A percentile compares a stretch with the other conserved stretches of the same genome.
Conservation (phyloP, 1,140 invertebrate genomes). For the Musca vetustissima region DNA sequence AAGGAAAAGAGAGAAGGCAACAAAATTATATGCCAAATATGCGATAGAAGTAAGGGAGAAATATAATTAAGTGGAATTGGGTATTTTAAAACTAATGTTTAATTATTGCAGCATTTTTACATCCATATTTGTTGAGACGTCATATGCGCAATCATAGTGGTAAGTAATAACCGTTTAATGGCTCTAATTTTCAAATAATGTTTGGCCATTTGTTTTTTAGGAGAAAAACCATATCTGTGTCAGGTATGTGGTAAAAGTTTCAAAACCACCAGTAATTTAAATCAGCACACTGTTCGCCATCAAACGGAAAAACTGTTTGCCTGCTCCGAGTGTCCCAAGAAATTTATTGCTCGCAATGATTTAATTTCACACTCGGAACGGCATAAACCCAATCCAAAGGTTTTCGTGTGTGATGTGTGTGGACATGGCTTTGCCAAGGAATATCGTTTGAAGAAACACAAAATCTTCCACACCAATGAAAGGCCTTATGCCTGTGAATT, state of each 20-base stretch:
- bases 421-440: slow-evolving; percentile 70
- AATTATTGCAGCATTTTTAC: too few species aligned
- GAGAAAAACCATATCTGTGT: slow-evolving; percentile 66
- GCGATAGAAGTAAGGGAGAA: too few species aligned
- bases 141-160: too few species aligned
- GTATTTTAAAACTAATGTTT: too few species aligned
- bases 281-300: slow-evolving; percentile 63
- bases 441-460: slow-evolving; percentile 65
- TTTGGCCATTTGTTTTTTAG: too few species aligned
- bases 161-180: too few species aligned
- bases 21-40: too few species aligned
- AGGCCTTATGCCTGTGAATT: slow-evolving; percentile 60
- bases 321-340: slow-evolving; percentile 62
- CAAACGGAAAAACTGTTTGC: slow-evolving; percentile 61
- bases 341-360: slow-evolving; percentile 63
- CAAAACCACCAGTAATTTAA: slow-evolving; percentile 63
- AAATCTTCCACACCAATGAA: slow-evolving; percentile 63
- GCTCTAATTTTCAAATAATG: too few species aligned
- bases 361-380: slow-evolving; percentile 61
- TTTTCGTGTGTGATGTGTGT: slow-evolving; percentile 69
- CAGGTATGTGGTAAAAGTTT: slow-evolving; percentile 67
- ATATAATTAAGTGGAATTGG: too few species aligned
- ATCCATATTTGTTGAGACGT: too few species aligned
- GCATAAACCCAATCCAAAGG: slow-evolving; percentile 59
- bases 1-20: too few species aligned